These are phyloP conservation scores for Bolinopsis microptera DNA, from an alignment of 37 sponge, comb jelly and placozoan species.

Conservation along the genomic window DNA sequence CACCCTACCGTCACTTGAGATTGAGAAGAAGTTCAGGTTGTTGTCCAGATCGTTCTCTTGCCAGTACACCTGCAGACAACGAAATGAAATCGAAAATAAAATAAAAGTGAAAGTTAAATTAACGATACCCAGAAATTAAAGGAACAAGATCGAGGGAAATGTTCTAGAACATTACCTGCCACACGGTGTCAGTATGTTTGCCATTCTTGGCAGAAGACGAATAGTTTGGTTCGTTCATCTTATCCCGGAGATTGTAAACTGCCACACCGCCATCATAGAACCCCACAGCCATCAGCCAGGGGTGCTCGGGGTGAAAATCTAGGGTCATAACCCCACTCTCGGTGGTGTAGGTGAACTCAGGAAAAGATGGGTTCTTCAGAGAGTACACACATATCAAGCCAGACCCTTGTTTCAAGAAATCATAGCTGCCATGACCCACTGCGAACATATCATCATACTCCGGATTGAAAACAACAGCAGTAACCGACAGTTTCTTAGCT, in stretches of 20 bases:
- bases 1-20: conserved; percentile 84
- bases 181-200: conserved; percentile 95
- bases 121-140: too few relatives aligned
- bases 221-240: conserved; percentile 72
- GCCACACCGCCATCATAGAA: conserved; percentile 87
- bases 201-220: conserved; percentile 82
- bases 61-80: conserved; percentile 84
- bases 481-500: conserved; percentile 83
- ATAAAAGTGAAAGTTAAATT: neutral
- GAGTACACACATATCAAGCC: conserved; percentile 92
- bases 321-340: conserved; percentile 87
- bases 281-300: conserved; percentile 84
- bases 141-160: too few relatives aligned
- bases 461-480: conserved; percentile 83
- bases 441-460: conserved; percentile 89
- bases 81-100: neutral
- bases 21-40: conserved; percentile 89
- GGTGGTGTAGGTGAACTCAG: conserved; percentile 82
- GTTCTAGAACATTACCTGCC: conserved; percentile 69
- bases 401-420: conserved; percentile 54
- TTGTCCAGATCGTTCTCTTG: conserved; percentile 92
- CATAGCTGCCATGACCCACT: conserved; percentile 87
- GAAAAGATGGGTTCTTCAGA: conserved; percentile 95
- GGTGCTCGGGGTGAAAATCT: conserved; percentile 87
- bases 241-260: conserved; percentile 76